phyloP scores from a whole-genome alignment of 2,113 vertebrate genomes.

The Myotis brandtii region DNA sequence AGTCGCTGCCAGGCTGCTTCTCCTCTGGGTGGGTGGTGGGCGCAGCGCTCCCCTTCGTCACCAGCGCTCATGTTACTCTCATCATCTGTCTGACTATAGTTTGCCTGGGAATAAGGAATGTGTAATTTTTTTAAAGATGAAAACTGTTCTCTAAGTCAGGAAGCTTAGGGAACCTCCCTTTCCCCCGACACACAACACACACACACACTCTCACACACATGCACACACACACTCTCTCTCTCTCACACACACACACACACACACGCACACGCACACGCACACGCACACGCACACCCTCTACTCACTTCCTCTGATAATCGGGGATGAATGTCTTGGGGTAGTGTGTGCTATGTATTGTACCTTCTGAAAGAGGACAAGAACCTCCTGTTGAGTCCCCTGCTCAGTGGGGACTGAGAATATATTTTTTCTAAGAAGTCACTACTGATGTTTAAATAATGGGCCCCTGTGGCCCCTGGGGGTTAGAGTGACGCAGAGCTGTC shows the following conservation, averaged over 20 bases:
- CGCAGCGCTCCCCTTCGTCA: constrained; percentile 81
- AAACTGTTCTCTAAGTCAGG: constrained; percentile 65
- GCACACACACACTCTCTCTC: background rate
- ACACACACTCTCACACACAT: background rate
- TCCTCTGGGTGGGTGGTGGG: constrained; percentile 80
- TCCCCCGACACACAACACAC: background rate
- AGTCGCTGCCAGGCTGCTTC: constrained; percentile 78
- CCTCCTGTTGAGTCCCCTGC: background rate
- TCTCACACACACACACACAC: background rate
- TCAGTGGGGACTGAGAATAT: background rate
- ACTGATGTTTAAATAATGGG: too few species aligned
- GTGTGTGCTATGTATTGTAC: background rate
- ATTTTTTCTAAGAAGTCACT: too few species aligned
- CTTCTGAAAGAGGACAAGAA: background rate
- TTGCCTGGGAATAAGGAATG: constrained; percentile 86
- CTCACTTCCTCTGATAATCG: constrained; percentile 26
- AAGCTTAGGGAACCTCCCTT: background rate
- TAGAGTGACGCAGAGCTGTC: background rate
- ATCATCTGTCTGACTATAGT: constrained; percentile 88
- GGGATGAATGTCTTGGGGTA: background rate
- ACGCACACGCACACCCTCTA: background rate
- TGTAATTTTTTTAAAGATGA: constrained; percentile 64
- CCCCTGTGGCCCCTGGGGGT: background rate
- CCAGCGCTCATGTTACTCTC: constrained; percentile 85
- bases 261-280: background rate